A percentile compares a stretch with the other conserved stretches of the same genome.
These are phyloP conservation scores for Clivina fossor DNA, from an alignment of 2,888 invertebrate genomes.

Conservation along the genomic window DNA sequence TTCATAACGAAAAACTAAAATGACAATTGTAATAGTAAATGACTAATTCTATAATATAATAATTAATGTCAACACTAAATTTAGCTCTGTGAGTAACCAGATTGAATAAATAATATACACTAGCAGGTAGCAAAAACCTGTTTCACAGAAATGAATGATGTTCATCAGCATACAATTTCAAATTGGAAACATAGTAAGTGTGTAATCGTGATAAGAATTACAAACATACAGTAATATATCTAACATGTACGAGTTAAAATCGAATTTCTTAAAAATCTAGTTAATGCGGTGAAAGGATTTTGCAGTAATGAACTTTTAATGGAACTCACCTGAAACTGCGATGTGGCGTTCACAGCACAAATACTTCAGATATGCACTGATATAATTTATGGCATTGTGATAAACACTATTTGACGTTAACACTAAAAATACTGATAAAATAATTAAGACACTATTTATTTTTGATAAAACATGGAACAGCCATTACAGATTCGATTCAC, in stretches of 20 bases:
- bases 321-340: constrained; percentile 30
- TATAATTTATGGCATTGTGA: constrained; percentile 20
- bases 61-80: constrained; percentile 33
- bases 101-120: constrained; percentile 26
- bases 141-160: constrained; percentile 3
- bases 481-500: constrained; percentile 36
- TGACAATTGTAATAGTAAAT: no score
- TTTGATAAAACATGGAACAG: constrained; percentile 33
- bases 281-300: constrained; percentile 31
- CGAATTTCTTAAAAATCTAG: constrained; percentile 21
- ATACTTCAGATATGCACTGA: constrained; percentile 17
- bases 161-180: neutral
- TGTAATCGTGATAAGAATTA: no score
- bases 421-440: constrained; percentile 19
- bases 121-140: constrained; percentile 23
- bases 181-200: no score
- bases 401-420: constrained; percentile 7
- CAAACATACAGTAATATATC: no score
- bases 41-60: constrained; percentile 29
- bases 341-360: constrained; percentile 31
- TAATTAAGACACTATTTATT: constrained; percentile 26
- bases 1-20: no score
- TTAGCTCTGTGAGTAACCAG: constrained; percentile 33
- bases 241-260: no score
- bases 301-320: constrained; percentile 26